Evolutionary conservation across 2,797 vertebrate species (phyloP).

Genomic region (Hyperoplus immaculatus): DNA sequence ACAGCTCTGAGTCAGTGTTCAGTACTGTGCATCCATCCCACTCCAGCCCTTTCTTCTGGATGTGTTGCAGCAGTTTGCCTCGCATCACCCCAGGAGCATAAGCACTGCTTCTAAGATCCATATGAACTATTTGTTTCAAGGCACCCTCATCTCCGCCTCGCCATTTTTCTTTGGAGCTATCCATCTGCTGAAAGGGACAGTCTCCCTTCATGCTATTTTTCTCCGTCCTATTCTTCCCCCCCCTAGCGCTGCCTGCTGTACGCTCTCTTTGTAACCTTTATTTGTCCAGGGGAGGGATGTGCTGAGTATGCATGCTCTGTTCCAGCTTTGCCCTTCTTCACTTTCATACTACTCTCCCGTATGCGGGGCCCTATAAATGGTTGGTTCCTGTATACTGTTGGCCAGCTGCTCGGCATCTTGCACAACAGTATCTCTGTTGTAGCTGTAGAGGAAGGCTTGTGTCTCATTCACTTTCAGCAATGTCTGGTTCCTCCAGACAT

Average conservation of each 20-base stretch:
- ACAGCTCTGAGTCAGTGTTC: constrained; percentile 21
- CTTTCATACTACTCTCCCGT: constrained; percentile 30
- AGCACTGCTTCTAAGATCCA: constrained; percentile 49
- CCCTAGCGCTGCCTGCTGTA: constrained; percentile 30
- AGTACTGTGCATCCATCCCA: constrained; percentile 22
- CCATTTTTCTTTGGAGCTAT: constrained; percentile 55
- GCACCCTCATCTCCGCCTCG: constrained; percentile 28
- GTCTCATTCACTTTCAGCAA: constrained; percentile 39
- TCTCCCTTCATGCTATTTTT: constrained; percentile 45
- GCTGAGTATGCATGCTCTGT: constrained; percentile 63
- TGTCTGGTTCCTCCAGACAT: not conserved
- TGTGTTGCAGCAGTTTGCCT: constrained; percentile 45
- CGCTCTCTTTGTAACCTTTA: constrained; percentile 62
- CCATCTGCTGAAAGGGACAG: constrained; percentile 58
- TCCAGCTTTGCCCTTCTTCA: constrained; percentile 54
- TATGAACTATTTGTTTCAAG: constrained; percentile 65
- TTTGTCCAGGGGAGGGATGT: constrained; percentile 59
- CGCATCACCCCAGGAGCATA: constrained; percentile 58
- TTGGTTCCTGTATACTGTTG: constrained; percentile 27
- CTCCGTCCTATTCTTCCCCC: constrained; percentile 21
- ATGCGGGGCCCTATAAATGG: constrained; percentile 43
- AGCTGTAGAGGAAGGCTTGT: constrained; percentile 20
- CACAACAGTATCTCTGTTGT: constrained; percentile 32
- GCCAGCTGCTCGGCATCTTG: constrained; percentile 51
- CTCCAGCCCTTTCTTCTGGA: constrained; percentile 5